Base-by-base conservation (phyloP, 2,113 vertebrate genomes). In the Xerus inauris region DNA sequence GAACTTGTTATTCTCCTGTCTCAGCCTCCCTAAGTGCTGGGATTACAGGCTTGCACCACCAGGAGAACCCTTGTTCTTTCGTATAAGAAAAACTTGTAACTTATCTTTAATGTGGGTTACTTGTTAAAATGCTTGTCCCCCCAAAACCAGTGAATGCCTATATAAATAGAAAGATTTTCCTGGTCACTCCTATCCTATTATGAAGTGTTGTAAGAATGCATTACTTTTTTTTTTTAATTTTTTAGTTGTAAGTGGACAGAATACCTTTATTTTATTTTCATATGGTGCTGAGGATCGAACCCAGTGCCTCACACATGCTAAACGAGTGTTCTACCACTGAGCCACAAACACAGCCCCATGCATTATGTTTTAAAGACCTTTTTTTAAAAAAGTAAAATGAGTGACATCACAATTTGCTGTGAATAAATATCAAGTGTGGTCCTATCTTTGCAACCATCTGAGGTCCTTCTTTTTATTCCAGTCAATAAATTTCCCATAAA, bases 401-500 rank as follows among this genome's bases (percentile, higher is more conserved):
- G 22, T 42, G 14, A 38, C 11, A 51, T 49, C 10, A 8, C 19
- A 54, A 2, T 3, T 62, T 47, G 77, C 90, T 85, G 32, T 42
- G 47, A 87, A 59, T 42, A 47, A 87, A 40, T 32, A 51, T 13
- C 64, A 69, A 71, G 19, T 75, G 38, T 77, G 64, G 4, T 45
- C 91, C 79, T 85, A 1, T 54, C 47, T 87, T 79, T 72, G 26
- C 67, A 42, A 72, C 26, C 49, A 64, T 19, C 35, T 10, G 35
- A 72, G 30, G n/a, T 38, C 72, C 47, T 51, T 72, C 51, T 89
- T 94, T 89, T 77, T 54, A 88, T 92, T 90, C 64, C 49, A 87
- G 49, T 71, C 81, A 77, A 72, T 62, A 49, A 10, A 77, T 94
- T 91, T 87, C 80, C 80, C 42, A 49, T 90, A 96, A 76, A 85